Base-by-base conservation (phyloP, 1,140 invertebrate genomes). In the Heliconius eleuchia region DNA sequence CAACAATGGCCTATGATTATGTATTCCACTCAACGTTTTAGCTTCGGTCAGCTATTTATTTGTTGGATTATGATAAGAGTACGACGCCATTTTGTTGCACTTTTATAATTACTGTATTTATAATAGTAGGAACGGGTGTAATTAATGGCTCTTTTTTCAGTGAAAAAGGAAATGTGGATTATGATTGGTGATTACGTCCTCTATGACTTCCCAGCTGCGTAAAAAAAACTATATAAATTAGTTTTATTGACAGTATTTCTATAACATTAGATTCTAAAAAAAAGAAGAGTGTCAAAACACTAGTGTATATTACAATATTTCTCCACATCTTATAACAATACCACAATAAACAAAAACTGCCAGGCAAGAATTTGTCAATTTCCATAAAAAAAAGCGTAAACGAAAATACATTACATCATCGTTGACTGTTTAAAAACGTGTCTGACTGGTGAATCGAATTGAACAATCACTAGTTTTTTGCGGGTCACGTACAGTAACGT, bases 1-100 rank as follows among this genome's bases (percentile, higher is more conserved):
- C 82, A 78, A 82, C 82, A 84, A 84, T 84, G 76, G 71, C 75
- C 73, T 60, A 76, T 76, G 71, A 84, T 77, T 84, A 77, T 82
- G 78, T 84, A 84, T 83, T 83, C 82, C 23, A 70, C 37, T 79
- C 77, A 72, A 13, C 71, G 37, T 42, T 72, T n/a, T 39, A 72
- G 7, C 71, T 34, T 71, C 71, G 71, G 71, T 39, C 71, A 72
- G 37, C 37, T 19, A 72, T 42, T 42, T 39, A 42, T 39, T 39
- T 19, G 71, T 23, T 39, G 37, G 71, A 72, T 72, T 72, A 72
- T 42, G 37, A 66, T 30, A 46, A 46, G 60, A 27, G 27, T 66
- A 13, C 30, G 13, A 66, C 60, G 60, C 60, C 13, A 30, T 66
- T 66, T 66, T 66, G 60, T 66, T 66, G 27, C 60, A 66, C 5